Evolutionary conservation across 2,888 invertebrate genomes (phyloP), one percentile per base, ranked within the genome.

Genomic region (Deroplatys truncata): DNA sequence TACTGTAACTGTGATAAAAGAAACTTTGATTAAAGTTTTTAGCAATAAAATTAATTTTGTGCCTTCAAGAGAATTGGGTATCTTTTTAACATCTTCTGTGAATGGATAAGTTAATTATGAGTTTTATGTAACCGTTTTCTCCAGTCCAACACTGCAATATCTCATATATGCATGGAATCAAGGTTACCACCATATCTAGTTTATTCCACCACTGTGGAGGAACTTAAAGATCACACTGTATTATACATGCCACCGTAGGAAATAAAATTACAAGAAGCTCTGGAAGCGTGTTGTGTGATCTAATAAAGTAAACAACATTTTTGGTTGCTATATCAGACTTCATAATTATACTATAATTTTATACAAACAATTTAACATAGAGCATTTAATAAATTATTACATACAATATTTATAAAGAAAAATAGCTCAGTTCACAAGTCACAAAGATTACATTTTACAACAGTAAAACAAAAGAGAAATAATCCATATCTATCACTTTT

Each of bases 381-480:
- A 72, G 86, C 86, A 86, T 82, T 72, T 82, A 86, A 86, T 86
- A 86, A 86, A 86, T 86, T 86, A 86, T 29, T 86, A 86, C 72
- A 86, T 86, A 86, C 86, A 86, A 72, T 29, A 82, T 56, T 86
- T 86, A 43, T 43, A 86, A 86, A 86, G 86, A 82, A 86, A 86
- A 86, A 72, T 72, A 82, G 56, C 25, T 86, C 56, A 56, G 72
- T 56, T 82, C 86, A 86, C 86, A 86, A 82, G 28, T 86, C 86
- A 86, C 86, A 86, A 72, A 86, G 29, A 86, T 86, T 86, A 86
- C 82, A 86, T 86, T 86, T 72, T 82, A 86, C 86, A 86, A 86
- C 82, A 86, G 49, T 86, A 86, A 86, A 82, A 86, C 25, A 82
- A 86, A 86, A 15, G 29, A 85, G 35, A 85, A 85, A n/a, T 28